Conservation (phyloP, 2,797 vertebrate genomes). For the Ibycter americanus region DNA sequence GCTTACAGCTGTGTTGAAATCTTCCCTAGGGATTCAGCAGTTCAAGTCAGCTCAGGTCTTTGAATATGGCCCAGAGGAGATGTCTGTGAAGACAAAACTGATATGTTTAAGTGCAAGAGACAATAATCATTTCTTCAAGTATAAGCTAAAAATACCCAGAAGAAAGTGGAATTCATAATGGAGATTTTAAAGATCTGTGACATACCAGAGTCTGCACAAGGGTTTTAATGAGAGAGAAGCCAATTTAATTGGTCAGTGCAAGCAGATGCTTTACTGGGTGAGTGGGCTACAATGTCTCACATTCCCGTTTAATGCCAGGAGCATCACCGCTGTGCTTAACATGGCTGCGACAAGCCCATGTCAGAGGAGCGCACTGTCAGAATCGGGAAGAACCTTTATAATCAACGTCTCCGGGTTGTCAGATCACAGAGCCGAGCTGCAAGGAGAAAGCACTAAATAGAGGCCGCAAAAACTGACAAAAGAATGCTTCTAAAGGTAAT, state of each 20-base stretch:
- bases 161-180: constrained; percentile 65
- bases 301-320: not conserved
- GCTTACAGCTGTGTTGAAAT: constrained; percentile 33
- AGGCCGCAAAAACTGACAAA: not conserved
- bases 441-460: not conserved
- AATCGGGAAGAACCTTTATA: not conserved
- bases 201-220: constrained; percentile 39
- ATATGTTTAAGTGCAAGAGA: constrained; percentile 69
- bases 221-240: constrained; percentile 61
- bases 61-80: constrained; percentile 56
- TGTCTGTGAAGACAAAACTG: constrained; percentile 41
- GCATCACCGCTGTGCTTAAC: not conserved
- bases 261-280: constrained; percentile 33
- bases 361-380: not conserved
- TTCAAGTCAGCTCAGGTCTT: constrained; percentile 52
- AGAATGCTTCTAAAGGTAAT: not conserved
- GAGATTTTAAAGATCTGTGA: constrained; percentile 73
- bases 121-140: constrained; percentile 66
- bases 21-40: constrained; percentile 27
- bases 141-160: constrained; percentile 64
- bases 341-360: not conserved
- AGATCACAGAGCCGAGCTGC: not conserved
- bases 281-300: not conserved
- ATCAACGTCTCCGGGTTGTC: not conserved
- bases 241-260: constrained; percentile 48